Evolutionary conservation across 2,888 invertebrate species (phyloP), one percentile per base, ranked within the genome.

Genomic region (Pollenia griseotomentosa): DNA sequence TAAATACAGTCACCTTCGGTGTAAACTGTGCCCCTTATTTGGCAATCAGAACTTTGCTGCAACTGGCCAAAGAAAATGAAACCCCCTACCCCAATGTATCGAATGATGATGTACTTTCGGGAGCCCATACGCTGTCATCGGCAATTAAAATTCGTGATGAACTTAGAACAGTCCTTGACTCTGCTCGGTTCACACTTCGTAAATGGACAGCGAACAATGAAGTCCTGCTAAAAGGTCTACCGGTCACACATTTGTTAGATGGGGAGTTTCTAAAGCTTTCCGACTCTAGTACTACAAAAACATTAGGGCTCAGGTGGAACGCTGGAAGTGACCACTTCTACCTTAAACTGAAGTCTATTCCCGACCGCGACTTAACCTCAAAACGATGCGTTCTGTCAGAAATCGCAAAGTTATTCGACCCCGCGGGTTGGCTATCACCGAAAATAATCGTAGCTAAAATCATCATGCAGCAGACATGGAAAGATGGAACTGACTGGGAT

Each of bases 251-350:
- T 16, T 46, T 65, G 16, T n/a, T 46, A 23, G 48, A 19, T 12
- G 23, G 8, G 19, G 66, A 48, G 2, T 65, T 65, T 19, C 46
- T 65, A 11, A 42, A 65, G 42, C 48, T 48, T 4, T 66, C 66
- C 2, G 48, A 66, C 11, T 48, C 11, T 16, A 66, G 53, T n/a
- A 40, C n/a, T n/a, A 53, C 53, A 2, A 53, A 70, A 10, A 68
- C 68, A 1, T 19, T 68, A 40, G 68, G 68, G 12, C 51, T 68
- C 0, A 48, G 51, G 11, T 68, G 68, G 68, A 68, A 68, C 14
- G 68, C 51, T n/a, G 68, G 40, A 5, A 68, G 14, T 12, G 68
- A 68, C n/a, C 9, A 48, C 6, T 33, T 68, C 33, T 33, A 12
- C 14, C 40, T 51, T 8, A 51, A 48, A 23, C 33, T 68, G 0